A percentile compares a stretch with the other conserved stretches of the same genome.
phyloP scores from a whole-genome alignment of 1,140 invertebrate genomes.

The Drosophila teissieri region DNA sequence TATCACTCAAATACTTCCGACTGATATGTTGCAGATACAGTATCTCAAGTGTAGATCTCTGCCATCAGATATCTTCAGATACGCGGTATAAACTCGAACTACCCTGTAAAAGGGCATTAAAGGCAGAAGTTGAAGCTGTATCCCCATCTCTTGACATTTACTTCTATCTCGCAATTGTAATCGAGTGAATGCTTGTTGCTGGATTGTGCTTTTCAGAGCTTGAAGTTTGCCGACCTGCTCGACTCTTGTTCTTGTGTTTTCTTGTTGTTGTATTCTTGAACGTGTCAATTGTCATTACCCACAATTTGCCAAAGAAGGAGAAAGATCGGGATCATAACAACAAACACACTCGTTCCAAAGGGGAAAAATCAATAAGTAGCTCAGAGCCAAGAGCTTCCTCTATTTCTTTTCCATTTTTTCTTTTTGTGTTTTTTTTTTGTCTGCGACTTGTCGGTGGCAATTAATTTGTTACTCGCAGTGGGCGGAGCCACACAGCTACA shows the following conservation, averaged over 20 bases:
- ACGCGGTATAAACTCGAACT: neutral
- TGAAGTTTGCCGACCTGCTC: conserved; percentile 43
- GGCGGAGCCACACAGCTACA: conserved; percentile 38
- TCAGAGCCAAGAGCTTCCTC: conserved; percentile 44
- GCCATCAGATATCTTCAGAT: neutral
- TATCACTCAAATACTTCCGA: neutral
- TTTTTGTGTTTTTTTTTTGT: conserved; percentile 55
- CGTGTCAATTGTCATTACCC: conserved; percentile 46
- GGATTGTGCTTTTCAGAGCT: conserved; percentile 68
- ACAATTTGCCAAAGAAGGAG: conserved; percentile 28
- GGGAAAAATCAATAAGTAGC: conserved; percentile 68
- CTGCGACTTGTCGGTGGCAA: conserved; percentile 57
- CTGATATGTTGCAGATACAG: neutral
- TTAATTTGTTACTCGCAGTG: conserved; percentile 65
- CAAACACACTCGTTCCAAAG: neutral
- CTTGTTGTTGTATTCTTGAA: conserved; percentile 26
- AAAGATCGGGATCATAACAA: conserved; percentile 23
- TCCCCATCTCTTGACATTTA: conserved; percentile 42
- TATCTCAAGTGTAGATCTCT: neutral
- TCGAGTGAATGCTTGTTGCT: conserved; percentile 28
- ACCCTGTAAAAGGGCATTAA: conserved; percentile 17
- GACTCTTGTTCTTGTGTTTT: neutral
- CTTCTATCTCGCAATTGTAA: conserved; percentile 42
- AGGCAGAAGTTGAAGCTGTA: conserved; percentile 18
- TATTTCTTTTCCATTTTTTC: conserved; percentile 41